A percentile compares a stretch with the other conserved stretches of the same genome.
These are phyloP conservation scores for Caenorhabditis sp. DNA, from an alignment of 2,888 invertebrate genomes.

Conservation along the genomic window DNA sequence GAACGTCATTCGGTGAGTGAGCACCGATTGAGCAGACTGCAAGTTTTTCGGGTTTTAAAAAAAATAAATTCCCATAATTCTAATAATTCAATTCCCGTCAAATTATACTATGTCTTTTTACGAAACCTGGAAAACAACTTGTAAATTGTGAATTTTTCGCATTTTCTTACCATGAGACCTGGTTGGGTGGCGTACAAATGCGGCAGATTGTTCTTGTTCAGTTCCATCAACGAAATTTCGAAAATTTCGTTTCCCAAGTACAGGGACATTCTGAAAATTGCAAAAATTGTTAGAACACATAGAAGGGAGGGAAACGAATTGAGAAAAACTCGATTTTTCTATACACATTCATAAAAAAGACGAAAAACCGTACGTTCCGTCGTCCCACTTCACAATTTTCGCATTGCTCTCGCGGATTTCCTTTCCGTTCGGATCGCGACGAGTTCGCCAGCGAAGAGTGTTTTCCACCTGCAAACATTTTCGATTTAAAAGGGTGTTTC, in stretches of 20 bases:
- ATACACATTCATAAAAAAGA: slow-evolving; percentile 1
- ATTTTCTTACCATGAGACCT: slow-evolving; percentile 23
- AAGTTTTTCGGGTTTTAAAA: slow-evolving; percentile 9
- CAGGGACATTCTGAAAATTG: slow-evolving; percentile 87
- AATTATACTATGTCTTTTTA: no score
- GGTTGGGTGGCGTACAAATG: slow-evolving; percentile 44
- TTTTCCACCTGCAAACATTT: slow-evolving; percentile 90
- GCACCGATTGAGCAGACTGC: slow-evolving; percentile 87
- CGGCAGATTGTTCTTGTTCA: slow-evolving; percentile 87
- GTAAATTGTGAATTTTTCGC: background rate
- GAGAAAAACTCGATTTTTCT: background rate
- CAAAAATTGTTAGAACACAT: background rate
- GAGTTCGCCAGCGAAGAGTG: slow-evolving; percentile 91
- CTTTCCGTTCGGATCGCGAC: slow-evolving; percentile 84
- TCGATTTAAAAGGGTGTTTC: no score
- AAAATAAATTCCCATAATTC: no score
- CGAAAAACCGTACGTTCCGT: slow-evolving; percentile 84
- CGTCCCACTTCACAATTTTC: slow-evolving; percentile 95
- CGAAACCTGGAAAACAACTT: background rate
- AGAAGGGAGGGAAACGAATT: background rate
- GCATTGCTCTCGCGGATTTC: slow-evolving; percentile 90
- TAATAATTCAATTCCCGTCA: no score
- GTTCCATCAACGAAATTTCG: slow-evolving; percentile 90
- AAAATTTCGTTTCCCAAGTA: slow-evolving; percentile 98
- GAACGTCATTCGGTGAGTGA: slow-evolving; percentile 95